A percentile compares a stretch with the other conserved stretches of the same genome.
Conservation (phyloP, 2,888 invertebrate genomes). For the Cheilosia grossa region DNA sequence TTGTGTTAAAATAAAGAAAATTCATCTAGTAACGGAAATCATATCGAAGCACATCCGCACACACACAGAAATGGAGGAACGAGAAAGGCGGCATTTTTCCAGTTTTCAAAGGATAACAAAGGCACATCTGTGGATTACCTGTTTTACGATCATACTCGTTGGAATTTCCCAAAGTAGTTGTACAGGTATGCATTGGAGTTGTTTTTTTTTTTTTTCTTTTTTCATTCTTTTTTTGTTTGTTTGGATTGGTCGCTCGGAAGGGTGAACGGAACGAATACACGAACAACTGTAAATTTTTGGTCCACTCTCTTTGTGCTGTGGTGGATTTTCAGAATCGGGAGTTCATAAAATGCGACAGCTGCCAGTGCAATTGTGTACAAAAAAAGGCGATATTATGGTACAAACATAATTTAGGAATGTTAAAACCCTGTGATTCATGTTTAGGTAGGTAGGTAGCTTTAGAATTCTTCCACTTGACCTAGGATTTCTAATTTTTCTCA, state of each 20-base stretch:
- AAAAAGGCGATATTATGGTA: no score
- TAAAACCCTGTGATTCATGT: no score
- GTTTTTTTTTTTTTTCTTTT: constrained; percentile 4
- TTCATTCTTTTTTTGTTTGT: background rate
- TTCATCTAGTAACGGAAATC: constrained; percentile 4
- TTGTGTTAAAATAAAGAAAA: background rate
- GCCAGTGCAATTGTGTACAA: no score
- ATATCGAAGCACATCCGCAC: constrained; percentile 12
- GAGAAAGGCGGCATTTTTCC: constrained; percentile 71
- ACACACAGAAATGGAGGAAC: constrained; percentile 64
- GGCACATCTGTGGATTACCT: constrained; percentile 72
- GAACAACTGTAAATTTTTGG: constrained; percentile 49
- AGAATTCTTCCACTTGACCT: no score
- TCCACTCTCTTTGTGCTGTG: background rate
- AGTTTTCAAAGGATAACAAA: constrained; percentile 73
- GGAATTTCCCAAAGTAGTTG: constrained; percentile 70
- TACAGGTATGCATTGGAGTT: constrained; percentile 62
- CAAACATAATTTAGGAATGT: no score
- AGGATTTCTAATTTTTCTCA: no score
- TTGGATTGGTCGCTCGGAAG: background rate
- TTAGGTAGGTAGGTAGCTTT: no score
- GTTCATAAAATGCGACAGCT: background rate
- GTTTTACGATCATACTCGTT: constrained; percentile 66
- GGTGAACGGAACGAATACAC: background rate
- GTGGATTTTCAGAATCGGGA: background rate